These are phyloP conservation scores for Chouioia cunea DNA, from an alignment of 2,888 invertebrate genomes.

Conservation along the genomic window DNA sequence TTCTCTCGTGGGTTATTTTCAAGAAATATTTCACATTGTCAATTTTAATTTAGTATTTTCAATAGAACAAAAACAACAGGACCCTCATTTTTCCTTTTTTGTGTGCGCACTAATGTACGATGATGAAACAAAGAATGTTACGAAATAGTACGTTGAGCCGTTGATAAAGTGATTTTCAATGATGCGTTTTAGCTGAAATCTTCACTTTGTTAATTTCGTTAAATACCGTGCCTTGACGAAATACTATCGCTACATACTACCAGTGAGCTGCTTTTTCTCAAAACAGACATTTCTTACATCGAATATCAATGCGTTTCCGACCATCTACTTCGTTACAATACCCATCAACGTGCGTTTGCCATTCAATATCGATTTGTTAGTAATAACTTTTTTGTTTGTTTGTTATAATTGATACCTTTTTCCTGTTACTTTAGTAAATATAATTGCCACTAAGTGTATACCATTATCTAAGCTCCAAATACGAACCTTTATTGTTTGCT, in stretches of 20 bases:
- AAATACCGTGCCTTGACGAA: slow-evolving; percentile 16
- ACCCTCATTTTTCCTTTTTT: no score
- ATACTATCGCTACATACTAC: slow-evolving; percentile 21
- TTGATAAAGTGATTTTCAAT: no score
- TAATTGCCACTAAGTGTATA: slow-evolving; percentile 62
- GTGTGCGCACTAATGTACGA: slow-evolving; percentile 1
- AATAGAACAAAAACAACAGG: no score
- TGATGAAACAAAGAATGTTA: slow-evolving; percentile 15
- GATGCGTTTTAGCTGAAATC: not conserved
- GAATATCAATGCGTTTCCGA: slow-evolving; percentile 59
- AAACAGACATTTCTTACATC: slow-evolving; percentile 54
- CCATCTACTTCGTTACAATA: slow-evolving; percentile 62
- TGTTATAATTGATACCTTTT: slow-evolving; percentile 53
- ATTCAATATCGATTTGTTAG: slow-evolving; percentile 59
- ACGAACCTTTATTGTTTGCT: slow-evolving; percentile 57
- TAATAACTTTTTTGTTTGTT: slow-evolving; percentile 59
- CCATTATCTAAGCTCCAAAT: slow-evolving; percentile 63
- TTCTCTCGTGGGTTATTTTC: slow-evolving; percentile 19
- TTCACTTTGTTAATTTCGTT: slow-evolving; percentile 7
- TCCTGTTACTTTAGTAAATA: slow-evolving; percentile 61
- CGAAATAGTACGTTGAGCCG: not conserved
- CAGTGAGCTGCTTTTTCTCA: slow-evolving; percentile 51
- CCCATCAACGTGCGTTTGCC: slow-evolving; percentile 61
- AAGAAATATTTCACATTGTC: not conserved
- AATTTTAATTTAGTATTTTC: no score